Percentiles rank a stretch among this genome's conserved stretches.
Conservation (phyloP, 1,140 invertebrate genomes). For the Portunus trituberculatus region DNA sequence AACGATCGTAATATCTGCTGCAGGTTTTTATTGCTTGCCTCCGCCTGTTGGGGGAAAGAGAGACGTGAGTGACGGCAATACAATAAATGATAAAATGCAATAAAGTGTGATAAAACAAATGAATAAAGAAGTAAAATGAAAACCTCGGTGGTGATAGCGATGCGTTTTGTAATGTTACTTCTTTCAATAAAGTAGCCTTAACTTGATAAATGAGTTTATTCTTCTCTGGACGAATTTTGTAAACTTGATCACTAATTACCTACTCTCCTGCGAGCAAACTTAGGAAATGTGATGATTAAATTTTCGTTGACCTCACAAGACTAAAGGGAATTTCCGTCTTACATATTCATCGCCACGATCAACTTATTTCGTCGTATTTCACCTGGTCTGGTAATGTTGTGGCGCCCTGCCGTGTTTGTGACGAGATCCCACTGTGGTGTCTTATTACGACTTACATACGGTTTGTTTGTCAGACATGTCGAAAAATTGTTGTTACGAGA, state of each 20-base stretch:
- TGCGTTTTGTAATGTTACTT: too few relatives aligned
- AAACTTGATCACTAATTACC: too few relatives aligned
- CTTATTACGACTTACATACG: neutral
- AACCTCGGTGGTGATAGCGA: too few relatives aligned
- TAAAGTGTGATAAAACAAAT: neutral
- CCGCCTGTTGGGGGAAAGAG: neutral
- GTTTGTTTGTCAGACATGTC: neutral
- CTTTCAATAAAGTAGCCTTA: too few relatives aligned
- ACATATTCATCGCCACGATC: neutral
- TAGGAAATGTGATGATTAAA: too few relatives aligned
- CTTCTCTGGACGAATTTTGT: too few relatives aligned
- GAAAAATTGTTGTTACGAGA: neutral
- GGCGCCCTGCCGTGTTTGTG: neutral
- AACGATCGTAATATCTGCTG: conserved; percentile 56
- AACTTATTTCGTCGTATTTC: neutral
- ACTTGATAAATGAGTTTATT: too few relatives aligned
- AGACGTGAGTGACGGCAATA: neutral
- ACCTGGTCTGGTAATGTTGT: neutral
- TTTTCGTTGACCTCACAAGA: too few relatives aligned
- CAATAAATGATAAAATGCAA: neutral
- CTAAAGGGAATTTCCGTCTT: too few relatives aligned
- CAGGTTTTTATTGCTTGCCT: conserved; percentile 57
- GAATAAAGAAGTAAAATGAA: neutral
- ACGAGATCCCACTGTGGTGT: neutral
- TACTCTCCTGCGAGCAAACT: too few relatives aligned